phyloP scores from a whole-genome alignment of 2,888 invertebrate species.

The Drosophila hamatofila region DNA sequence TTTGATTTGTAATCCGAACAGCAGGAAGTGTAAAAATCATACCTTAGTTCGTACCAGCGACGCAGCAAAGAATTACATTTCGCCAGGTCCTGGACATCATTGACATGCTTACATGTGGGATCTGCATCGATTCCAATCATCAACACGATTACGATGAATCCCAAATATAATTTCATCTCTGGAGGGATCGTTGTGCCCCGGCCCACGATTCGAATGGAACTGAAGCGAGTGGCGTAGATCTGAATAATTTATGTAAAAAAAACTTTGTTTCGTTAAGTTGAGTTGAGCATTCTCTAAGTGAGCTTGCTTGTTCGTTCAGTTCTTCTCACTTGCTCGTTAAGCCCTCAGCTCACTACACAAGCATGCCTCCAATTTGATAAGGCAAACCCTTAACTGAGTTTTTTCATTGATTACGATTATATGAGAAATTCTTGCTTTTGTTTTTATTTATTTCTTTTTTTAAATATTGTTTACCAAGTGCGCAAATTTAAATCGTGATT shows the following conservation, averaged over 20 bases:
- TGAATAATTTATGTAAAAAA: no score
- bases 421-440: no score
- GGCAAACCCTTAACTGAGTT: no score
- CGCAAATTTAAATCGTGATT: no score
- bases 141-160: neutral
- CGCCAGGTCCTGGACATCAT: rapidly evolving
- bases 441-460: no score
- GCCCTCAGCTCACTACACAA: neutral
- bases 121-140: neutral
- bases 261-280: neutral
- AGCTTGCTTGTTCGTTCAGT: neutral
- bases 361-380: no score
- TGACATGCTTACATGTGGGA: neutral
- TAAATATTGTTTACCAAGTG: no score
- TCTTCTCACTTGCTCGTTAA: neutral
- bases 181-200: neutral
- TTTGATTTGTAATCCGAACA: constrained; percentile 19
- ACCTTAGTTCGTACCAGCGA: constrained; percentile 5
- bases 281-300: neutral
- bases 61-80: neutral
- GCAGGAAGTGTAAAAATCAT: neutral
- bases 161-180: neutral
- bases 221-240: no score
- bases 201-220: neutral
- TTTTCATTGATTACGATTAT: no score